Percentiles rank a stretch among this genome's conserved stretches.
These are phyloP conservation scores for Sinocyclocheilus maitianheensis DNA, from an alignment of 2,113 vertebrate genomes.

Conservation along the genomic window DNA sequence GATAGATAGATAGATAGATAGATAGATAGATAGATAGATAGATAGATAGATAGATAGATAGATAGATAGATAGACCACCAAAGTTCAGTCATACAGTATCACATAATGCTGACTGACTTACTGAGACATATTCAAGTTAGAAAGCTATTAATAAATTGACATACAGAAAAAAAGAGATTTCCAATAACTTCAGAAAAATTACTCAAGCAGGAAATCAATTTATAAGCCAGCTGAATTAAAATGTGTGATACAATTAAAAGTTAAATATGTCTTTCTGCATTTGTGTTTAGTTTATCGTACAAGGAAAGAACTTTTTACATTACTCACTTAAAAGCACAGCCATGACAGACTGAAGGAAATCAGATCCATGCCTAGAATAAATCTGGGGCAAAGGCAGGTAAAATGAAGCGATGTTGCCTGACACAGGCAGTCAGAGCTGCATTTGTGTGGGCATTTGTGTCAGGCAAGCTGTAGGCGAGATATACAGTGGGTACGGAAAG, in stretches of 20 bases:
- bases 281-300: background rate
- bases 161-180: background rate
- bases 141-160: background rate
- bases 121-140: background rate
- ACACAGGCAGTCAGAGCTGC: background rate
- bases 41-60: no score
- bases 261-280: background rate
- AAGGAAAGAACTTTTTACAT: background rate
- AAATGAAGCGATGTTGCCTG: background rate
- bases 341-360: background rate
- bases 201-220: background rate
- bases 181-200: background rate
- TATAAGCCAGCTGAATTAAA: no score
- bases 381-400: background rate
- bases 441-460: constrained; percentile 18
- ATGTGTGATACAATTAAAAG: background rate
- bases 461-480: background rate
- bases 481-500: no score
- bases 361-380: background rate
- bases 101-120: background rate
- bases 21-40: no score
- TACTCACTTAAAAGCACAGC: background rate
- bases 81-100: background rate
- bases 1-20: background rate
- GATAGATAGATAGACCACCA: no score